These are phyloP conservation scores for Dryobates pubescens DNA, from an alignment of 2,797 vertebrate genomes.

Conservation along the genomic window DNA sequence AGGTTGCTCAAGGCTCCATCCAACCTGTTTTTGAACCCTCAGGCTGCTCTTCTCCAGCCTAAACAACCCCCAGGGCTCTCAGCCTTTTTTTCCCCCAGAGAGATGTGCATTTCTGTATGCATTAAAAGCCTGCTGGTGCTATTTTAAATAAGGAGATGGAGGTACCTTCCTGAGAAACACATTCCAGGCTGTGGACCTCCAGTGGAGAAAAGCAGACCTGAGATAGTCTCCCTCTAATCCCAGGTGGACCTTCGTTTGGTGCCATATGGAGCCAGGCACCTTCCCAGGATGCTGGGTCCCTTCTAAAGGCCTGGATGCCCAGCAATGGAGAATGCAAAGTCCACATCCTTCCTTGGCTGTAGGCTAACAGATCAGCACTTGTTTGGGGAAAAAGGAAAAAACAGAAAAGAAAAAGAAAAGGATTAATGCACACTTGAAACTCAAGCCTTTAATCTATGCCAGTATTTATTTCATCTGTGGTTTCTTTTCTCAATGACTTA, in stretches of 20 bases:
- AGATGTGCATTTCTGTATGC: background rate
- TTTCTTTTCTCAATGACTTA: background rate
- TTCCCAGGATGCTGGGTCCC: too few species aligned
- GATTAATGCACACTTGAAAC: background rate
- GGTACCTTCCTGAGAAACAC: background rate
- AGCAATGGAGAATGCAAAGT: background rate
- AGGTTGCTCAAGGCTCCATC: too few species aligned
- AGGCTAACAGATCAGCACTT: background rate
- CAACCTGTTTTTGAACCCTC: too few species aligned
- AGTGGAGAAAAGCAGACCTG: background rate
- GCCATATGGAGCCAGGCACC: background rate
- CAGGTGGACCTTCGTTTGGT: background rate
- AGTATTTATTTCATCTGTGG: background rate
- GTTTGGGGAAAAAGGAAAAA: background rate
- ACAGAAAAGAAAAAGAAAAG: background rate
- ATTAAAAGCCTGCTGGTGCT: background rate
- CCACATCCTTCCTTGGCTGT: background rate
- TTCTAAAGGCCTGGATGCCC: rapidly evolving
- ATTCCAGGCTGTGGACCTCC: background rate
- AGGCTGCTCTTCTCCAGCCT: too few species aligned
- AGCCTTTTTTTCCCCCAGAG: too few species aligned
- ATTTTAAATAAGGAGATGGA: background rate
- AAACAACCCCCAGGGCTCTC: too few species aligned
- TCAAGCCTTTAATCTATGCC: background rate
- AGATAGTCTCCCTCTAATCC: background rate